Base-by-base conservation (phyloP, 1,140 invertebrate species). In the Eupeodes corollae region DNA sequence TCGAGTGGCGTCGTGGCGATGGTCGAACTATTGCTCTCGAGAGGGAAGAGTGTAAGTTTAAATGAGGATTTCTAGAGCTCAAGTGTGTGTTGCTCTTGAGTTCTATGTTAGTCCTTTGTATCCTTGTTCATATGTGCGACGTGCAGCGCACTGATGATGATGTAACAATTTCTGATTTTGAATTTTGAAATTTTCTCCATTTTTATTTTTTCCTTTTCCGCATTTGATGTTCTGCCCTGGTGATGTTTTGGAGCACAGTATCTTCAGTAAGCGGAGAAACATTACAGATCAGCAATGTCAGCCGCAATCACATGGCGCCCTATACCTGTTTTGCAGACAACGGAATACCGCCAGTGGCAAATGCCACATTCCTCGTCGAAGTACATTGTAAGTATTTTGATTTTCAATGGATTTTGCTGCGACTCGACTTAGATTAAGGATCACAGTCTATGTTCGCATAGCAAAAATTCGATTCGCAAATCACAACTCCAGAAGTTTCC, bases 311-410 rank as follows among this genome's bases (percentile, higher is more conserved):
- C 61, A 91, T 90, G 75, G 90, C 89, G 41, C 79, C 78, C 21
- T 93, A 93, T 60, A 77, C 79, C 11, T 94, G 91, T 55, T 78
- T 83, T 18, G 91, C 91, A 33, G 81, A 87, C 66, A 94, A 94
- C 67, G 91, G 90, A 2, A 78, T 94, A 56, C 82, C 85, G 14
- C 91, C 91, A 0, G 72, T 81, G 34, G 86, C 82, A 32, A 84
- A 80, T 62, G 85, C 88, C 67, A 84, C 79, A 32, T 88, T 85
- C 50, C 76, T 78, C 44, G 74, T 96, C 9, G 83, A 91, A 71
- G 88, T 94, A 12, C 82, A 89, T 54, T 95, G 91, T 94, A 69
- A 88, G 87, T 80, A 57, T 33, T 30, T 41, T 41, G 9, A 18
- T 41, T 21, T 26, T 26, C 21, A 8, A 26, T 26, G 21, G 3